Conservation (phyloP, 1,140 invertebrate genomes). For the Polypedilum vanderplanki region DNA sequence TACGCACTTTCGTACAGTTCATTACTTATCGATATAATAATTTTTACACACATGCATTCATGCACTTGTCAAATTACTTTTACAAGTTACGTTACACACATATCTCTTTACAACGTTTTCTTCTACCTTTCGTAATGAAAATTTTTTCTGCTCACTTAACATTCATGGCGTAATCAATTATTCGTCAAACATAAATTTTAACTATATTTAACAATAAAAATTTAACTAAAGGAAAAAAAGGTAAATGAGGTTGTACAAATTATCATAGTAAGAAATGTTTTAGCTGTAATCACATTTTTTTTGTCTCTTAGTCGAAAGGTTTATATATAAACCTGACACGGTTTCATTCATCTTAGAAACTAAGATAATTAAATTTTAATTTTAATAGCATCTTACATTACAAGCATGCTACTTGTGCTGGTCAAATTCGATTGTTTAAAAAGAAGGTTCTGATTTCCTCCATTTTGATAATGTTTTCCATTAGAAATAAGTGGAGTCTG, state of each 20-base stretch:
- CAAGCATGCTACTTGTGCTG: not conserved
- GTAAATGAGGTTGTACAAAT: not conserved
- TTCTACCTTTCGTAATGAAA: too few relatives aligned
- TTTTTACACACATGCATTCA: too few relatives aligned
- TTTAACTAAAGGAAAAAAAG: not conserved
- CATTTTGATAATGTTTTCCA: conserved; percentile 17
- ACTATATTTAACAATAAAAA: not conserved
- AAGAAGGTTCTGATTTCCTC: not conserved
- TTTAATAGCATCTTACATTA: not conserved
- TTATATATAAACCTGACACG: not conserved
- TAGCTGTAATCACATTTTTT: not conserved
- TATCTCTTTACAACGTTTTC: too few relatives aligned
- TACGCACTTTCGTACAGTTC: too few relatives aligned
- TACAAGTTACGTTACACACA: too few relatives aligned
- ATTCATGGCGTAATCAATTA: too few relatives aligned
- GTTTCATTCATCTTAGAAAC: not conserved
- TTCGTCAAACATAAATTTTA: too few relatives aligned
- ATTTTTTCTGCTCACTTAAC: too few relatives aligned
- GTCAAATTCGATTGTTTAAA: not conserved
- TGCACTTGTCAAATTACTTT: too few relatives aligned
- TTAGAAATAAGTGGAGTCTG: not conserved
- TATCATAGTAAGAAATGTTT: not conserved
- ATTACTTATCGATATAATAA: too few relatives aligned
- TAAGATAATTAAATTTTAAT: not conserved
- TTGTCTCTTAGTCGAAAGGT: not conserved